Evolutionary conservation across 2,888 invertebrate genomes (phyloP), one percentile per base, ranked within the genome.

Genomic region (Sthenelais limicola): DNA sequence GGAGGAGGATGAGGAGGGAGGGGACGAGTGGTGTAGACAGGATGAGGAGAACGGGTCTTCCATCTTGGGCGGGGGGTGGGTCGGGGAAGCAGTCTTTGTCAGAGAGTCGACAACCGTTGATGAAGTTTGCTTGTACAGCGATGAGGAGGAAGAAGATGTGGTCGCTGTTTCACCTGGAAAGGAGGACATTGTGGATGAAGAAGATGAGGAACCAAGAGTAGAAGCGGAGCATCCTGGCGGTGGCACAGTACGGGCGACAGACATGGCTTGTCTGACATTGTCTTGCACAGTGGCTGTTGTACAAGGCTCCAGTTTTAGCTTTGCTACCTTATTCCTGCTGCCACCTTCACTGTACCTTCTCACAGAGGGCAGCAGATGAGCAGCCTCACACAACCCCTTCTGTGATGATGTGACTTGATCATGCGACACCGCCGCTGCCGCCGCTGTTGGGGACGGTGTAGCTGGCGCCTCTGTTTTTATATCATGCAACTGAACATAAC

Each of bases 341-440:
- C 56, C 26, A 26, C 56, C 56, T 56, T 21, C 56, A 18, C 56
- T 56, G 24, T 21, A 7, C 30, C 26, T 56, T 30, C 30, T 56
- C 56, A 21, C 7, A n/a, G n/a, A n/a, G n/a, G n/a, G n/a, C 43
- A 43, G 12, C 18, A 43, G 43, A 18, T 43, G 43, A 43, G 43
- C 43, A 12, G 43, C 43, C 18, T 18, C 18, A 12, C 43, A 9
- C 18, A 18, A 9, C 43, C 18, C 18, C 43, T 12, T 18, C 43
- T 43, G 12, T 9, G 43, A 18, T 9, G 12, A 18, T 12, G 43
- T 7, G 4, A 5, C 56, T 43, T 18, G 18, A 43, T 18, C 43
- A 12, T 43, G 43, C 9, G 43, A 43, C 43, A 18, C 43, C 43
- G 9, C 18, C 43, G 12, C 18, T 43, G 43, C 18, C 18, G 43